Conservation (phyloP, 2,888 invertebrate genomes). For the Imbricaverruca yamaguchii region DNA sequence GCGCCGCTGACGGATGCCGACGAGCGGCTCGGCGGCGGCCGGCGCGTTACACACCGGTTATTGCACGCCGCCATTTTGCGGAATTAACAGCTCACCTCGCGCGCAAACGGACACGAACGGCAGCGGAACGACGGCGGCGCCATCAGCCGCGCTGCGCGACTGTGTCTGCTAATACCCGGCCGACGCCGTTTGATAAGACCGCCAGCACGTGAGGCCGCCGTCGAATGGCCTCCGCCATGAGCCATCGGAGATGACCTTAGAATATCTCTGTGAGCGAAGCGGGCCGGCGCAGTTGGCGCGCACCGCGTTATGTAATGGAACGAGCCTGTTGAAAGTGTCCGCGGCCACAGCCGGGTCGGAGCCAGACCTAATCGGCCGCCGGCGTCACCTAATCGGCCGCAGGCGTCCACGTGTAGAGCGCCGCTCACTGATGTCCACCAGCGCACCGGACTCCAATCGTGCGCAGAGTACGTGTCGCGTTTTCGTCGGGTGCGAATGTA, state of each 20-base stretch:
- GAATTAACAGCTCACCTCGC: constrained; percentile 20
- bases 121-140: neutral
- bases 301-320: constrained; percentile 15
- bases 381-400: neutral
- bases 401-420: neutral
- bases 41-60: constrained; percentile 7
- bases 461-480: neutral
- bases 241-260: constrained; percentile 21
- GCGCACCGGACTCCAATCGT: neutral
- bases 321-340: neutral
- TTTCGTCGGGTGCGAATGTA: neutral
- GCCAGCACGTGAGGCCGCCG: neutral
- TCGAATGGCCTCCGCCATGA: neutral
- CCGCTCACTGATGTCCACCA: neutral
- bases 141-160: neutral
- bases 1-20: neutral
- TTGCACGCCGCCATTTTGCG: constrained; percentile 15
- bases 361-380: neutral
- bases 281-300: neutral
- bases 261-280: neutral
- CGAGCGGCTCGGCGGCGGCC: neutral
- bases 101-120: neutral
- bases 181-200: constrained; percentile 9
- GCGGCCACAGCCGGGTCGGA: neutral
- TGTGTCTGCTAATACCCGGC: neutral